Percentiles rank a stretch among this genome's conserved stretches.
These are phyloP conservation scores for Siphamia tubifer DNA, from an alignment of 2,113 vertebrate genomes.

Conservation along the genomic window DNA sequence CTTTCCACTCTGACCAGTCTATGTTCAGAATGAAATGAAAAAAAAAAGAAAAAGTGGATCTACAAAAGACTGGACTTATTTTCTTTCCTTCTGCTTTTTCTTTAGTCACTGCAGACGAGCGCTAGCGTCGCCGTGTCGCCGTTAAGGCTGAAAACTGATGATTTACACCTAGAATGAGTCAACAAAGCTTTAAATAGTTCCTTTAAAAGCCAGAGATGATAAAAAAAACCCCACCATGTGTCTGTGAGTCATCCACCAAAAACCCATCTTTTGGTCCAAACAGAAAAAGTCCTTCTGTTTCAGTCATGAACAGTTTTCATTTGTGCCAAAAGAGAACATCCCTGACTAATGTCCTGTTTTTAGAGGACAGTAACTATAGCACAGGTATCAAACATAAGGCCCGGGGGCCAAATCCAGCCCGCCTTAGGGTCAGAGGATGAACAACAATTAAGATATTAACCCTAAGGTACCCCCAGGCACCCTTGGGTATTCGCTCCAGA, in stretches of 20 bases:
- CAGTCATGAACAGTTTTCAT: no score
- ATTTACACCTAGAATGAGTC: constrained; percentile 37
- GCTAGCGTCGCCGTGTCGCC: neutral
- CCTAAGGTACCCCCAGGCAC: no score
- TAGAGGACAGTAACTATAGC: no score
- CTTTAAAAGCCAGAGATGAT: neutral
- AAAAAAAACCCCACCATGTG: neutral
- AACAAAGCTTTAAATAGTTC: constrained; percentile 19
- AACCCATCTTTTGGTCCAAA: neutral
- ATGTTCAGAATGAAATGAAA: neutral
- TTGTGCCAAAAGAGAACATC: no score
- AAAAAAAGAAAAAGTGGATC: constrained; percentile 22
- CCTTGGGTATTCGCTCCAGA: no score
- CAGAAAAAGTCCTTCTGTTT: no score
- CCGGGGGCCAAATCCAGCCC: no score
- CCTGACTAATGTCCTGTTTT: no score
- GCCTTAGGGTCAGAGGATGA: no score
- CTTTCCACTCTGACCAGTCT: constrained; percentile 28
- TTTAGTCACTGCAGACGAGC: neutral
- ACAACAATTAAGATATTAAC: no score
- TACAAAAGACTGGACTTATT: neutral
- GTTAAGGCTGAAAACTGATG: neutral
- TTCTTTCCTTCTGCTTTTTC: neutral
- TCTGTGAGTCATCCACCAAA: constrained; percentile 2
- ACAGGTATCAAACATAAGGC: no score